A percentile compares a stretch with the other conserved stretches of the same genome.
Evolutionary conservation across 2,113 vertebrate genomes (phyloP).

Genomic region (Daubentonia madagascariensis): DNA sequence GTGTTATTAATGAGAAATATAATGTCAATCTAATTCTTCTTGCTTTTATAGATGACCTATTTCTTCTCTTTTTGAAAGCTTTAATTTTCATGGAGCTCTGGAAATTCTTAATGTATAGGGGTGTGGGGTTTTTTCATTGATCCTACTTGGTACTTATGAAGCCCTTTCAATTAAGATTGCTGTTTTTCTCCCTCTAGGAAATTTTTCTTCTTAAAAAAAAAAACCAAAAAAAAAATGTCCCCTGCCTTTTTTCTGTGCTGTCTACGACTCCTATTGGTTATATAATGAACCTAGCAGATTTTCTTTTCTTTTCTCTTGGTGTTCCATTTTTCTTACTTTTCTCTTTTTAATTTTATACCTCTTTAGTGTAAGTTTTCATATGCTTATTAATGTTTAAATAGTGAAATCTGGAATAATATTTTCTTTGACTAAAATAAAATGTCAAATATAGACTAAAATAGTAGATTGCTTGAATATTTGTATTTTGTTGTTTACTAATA

Average conservation of each 20-base stretch:
- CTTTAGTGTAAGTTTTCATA: neutral
- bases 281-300: neutral
- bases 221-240: neutral
- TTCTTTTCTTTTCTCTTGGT: neutral
- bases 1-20: slow-evolving; percentile 32
- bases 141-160: neutral
- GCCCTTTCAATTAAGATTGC: neutral
- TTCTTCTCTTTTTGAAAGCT: slow-evolving; percentile 24
- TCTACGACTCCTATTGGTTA: neutral
- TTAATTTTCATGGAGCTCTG: neutral
- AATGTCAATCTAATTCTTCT: slow-evolving; percentile 3
- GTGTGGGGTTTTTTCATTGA: neutral
- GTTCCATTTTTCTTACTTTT: neutral
- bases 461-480: slow-evolving; percentile 4
- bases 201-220: neutral
- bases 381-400: neutral
- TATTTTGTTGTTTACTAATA: neutral
- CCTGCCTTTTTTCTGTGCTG: neutral
- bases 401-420: neutral
- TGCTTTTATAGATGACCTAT: neutral
- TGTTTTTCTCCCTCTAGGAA: neutral
- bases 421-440: slow-evolving; percentile 28
- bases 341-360: neutral
- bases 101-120: neutral
- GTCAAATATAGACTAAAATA: neutral